Conservation (phyloP, 2,113 vertebrate genomes). For the Pterocles burchelli region DNA sequence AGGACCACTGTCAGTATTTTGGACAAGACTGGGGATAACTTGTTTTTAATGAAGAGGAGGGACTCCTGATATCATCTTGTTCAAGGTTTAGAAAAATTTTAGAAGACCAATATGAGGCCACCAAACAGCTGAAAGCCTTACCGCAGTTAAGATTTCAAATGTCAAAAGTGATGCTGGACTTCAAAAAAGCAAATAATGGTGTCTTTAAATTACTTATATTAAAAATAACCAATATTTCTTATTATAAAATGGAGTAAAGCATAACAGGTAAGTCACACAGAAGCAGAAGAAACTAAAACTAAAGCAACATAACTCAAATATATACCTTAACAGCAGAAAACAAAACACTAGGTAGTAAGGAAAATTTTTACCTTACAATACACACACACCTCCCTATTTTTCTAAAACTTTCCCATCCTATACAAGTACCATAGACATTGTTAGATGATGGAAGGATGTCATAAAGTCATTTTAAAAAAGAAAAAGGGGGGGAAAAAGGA, state of each 20-base stretch:
- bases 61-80: background rate
- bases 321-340: background rate
- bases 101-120: background rate
- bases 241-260: background rate
- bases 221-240: background rate
- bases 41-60: background rate
- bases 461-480: background rate
- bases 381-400: accelerated
- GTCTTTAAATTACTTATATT: background rate
- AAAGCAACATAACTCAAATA: background rate
- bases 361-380: background rate
- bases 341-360: background rate
- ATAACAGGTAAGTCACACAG: background rate
- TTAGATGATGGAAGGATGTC: background rate
- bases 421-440: background rate
- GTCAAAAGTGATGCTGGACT: background rate
- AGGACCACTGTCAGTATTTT: background rate
- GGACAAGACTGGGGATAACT: background rate
- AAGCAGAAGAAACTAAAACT: background rate
- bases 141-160: background rate
- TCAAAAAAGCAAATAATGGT: background rate
- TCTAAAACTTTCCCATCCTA: background rate
- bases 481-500: too few species aligned
- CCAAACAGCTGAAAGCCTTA: background rate
- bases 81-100: background rate